phyloP scores from a whole-genome alignment of 2,113 vertebrate species.

The Lasiurus cinereus region DNA sequence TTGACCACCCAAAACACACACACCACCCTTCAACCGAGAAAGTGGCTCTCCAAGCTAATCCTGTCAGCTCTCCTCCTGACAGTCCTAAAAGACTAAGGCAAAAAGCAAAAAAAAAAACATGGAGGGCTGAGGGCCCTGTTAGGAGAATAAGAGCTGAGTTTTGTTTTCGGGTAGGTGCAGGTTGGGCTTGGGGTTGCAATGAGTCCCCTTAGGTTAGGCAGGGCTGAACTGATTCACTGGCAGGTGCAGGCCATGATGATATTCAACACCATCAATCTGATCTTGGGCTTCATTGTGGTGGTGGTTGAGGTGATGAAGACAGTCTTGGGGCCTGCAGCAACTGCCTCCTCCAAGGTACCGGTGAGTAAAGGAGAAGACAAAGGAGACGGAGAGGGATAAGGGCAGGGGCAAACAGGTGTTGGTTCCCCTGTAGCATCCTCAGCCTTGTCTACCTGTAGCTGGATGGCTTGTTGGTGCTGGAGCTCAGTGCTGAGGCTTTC shows the following conservation, averaged over 20 bases:
- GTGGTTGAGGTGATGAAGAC: constrained; percentile 77
- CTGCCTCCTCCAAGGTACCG: constrained; percentile 57
- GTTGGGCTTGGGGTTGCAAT: not conserved
- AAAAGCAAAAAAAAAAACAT: constrained; percentile 41
- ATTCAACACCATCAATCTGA: constrained; percentile 73
- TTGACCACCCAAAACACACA: not conserved
- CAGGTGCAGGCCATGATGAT: constrained; percentile 81
- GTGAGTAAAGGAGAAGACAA: constrained; percentile 19
- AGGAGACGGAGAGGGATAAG: not conserved
- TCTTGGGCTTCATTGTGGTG: constrained; percentile 72
- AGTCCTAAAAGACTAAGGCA: constrained; percentile 17
- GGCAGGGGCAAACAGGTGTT: not conserved
- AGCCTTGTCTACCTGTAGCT: constrained; percentile 62
- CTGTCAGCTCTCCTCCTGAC: constrained; percentile 21
- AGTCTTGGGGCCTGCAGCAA: constrained; percentile 55
- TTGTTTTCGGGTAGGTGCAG: constrained; percentile 15
- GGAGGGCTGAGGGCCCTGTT: not conserved
- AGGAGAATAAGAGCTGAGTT: constrained; percentile 10
- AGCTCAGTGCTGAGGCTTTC: constrained; percentile 73
- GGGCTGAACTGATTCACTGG: constrained; percentile 64
- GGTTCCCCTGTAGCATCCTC: not conserved
- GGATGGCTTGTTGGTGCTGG: constrained; percentile 66
- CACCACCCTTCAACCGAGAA: not conserved
- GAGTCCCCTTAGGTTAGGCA: not conserved
- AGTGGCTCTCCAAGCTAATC: constrained; percentile 18